Evolutionary conservation across 2,113 vertebrate species (phyloP).

Genomic region (Ellobius talpinus): DNA sequence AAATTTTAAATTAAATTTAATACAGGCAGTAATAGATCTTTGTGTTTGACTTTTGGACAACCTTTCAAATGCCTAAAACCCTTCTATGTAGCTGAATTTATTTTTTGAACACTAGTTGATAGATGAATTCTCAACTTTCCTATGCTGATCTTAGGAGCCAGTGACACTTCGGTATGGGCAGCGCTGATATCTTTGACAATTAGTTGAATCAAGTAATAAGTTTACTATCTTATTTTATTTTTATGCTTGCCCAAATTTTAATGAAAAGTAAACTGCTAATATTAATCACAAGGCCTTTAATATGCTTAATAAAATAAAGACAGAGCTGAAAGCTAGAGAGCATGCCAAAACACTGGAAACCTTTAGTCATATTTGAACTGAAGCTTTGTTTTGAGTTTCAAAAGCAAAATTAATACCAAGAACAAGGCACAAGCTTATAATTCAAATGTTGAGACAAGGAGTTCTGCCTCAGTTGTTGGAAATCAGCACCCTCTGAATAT

Average conservation of each 20-base stretch:
- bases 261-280: constrained; percentile 49
- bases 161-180: neutral
- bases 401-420: constrained; percentile 48
- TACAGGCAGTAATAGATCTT: constrained; percentile 32
- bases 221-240: constrained; percentile 56
- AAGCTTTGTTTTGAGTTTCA: constrained; percentile 55
- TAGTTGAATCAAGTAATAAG: constrained; percentile 26
- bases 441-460: neutral
- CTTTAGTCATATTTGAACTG: constrained; percentile 33
- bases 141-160: neutral
- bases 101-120: constrained; percentile 24
- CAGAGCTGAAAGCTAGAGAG: constrained; percentile 30
- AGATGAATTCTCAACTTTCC: constrained; percentile 26
- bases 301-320: constrained; percentile 53
- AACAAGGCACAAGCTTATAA: constrained; percentile 23
- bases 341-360: neutral
- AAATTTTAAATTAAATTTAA: constrained; percentile 65
- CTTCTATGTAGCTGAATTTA: neutral
- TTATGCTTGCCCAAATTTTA: constrained; percentile 25
- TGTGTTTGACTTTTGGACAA: constrained; percentile 51
- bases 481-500: neutral
- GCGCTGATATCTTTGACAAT: constrained; percentile 5
- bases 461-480: constrained; percentile 32
- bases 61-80: constrained; percentile 39
- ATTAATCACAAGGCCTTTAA: constrained; percentile 3